Conservation (phyloP, 2,797 vertebrate species). For the Mormyrus proboscirostris region DNA sequence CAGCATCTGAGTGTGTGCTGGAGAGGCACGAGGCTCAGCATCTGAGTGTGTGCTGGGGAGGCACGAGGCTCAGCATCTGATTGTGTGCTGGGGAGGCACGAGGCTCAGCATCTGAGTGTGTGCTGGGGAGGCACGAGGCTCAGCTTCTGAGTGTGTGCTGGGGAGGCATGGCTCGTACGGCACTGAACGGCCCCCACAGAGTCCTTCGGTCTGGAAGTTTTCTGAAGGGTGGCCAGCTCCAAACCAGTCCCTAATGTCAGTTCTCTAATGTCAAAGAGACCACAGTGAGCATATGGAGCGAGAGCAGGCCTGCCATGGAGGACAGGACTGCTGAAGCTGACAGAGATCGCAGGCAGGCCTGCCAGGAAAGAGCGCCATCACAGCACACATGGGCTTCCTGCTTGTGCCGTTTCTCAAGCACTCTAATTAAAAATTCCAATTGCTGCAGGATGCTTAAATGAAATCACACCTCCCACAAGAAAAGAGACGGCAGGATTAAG, state of each 20-base stretch:
- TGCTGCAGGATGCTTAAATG: neutral
- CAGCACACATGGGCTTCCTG: neutral
- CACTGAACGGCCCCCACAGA: neutral
- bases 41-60: too few relatives aligned
- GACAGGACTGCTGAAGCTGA: neutral
- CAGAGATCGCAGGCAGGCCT: neutral
- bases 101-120: neutral
- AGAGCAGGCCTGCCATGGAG: neutral
- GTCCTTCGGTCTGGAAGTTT: neutral
- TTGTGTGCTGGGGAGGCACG: too few relatives aligned
- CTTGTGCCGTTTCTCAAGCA: neutral
- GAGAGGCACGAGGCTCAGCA: neutral
- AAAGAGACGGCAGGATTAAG: neutral
- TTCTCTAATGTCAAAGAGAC: neutral
- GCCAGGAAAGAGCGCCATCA: neutral
- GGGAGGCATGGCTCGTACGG: neutral
- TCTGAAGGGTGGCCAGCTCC: neutral
- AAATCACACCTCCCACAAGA: neutral
- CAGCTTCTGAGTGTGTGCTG: neutral
- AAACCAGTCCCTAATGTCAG: neutral
- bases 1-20: neutral
- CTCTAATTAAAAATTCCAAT: neutral
- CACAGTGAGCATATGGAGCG: neutral
- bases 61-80: too few relatives aligned
- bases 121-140: neutral